Evolutionary conservation across 2,888 invertebrate genomes (phyloP), one percentile per base, ranked within the genome.

Genomic region (Andricus quercusramuli): DNA sequence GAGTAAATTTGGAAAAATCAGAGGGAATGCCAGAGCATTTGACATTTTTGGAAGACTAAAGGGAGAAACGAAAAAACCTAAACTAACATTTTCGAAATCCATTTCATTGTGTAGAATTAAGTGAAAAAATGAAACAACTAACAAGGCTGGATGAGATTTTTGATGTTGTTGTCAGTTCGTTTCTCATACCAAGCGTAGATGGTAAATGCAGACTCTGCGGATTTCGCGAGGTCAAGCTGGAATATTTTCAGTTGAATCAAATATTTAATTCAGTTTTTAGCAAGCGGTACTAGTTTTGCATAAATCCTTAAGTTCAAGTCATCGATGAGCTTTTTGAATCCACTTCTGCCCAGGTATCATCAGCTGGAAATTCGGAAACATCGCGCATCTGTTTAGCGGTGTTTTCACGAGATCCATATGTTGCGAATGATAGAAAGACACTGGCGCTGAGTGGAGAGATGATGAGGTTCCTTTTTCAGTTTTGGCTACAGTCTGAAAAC

Each of bases 401-500:
- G 17, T 85, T 79, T 66, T 87, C 90, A 3, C 79, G 76, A 6
- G 91, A 86, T 13, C 91, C 91, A 56, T 83, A 86, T 32, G 88
- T 82, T 11, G 88, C 88, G 91, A 93, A 89, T 32, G 91, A 87
- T 25, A 93, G 84, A 22, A 90, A 91, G 59, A 91, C 67, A 37
- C 88, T 86, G 5, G 89, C 90, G 67, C 93, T 93, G 20, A 92
- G 77, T 0, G 93, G 92, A 29, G 93, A 93, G 9, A 78, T 83
- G 74, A 91, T 87, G 5, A 92, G 80, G 83, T 92, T 92, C 8
- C 85, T 29, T 59, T 11, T 8, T 80, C 32, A 4, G 65, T 80
- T 11, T 83, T 44, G 13, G 78, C 80, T 5, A 90, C 74, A 15
- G 56, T 41, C 90, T 90, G 41, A 41, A 85, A 86, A 66, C 59